These are phyloP conservation scores for Opisthograptis luteolata DNA, from an alignment of 2,888 invertebrate species.

Conservation along the genomic window DNA sequence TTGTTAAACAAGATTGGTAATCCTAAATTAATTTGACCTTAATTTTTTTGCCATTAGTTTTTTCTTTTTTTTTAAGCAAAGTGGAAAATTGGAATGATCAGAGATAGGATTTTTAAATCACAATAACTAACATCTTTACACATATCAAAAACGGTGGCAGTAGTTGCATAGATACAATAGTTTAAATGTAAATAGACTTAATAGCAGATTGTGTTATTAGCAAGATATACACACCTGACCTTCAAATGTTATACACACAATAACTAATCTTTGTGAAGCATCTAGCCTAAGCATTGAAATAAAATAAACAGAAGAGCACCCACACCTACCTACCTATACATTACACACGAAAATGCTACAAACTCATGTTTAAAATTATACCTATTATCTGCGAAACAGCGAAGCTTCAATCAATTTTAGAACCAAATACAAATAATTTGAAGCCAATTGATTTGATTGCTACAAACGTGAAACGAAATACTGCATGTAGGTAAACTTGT, in stretches of 20 bases:
- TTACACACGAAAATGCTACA: slow-evolving; percentile 7
- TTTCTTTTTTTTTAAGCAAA: too few relatives aligned
- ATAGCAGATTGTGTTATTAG: slow-evolving; percentile 26
- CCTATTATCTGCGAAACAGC: too few relatives aligned
- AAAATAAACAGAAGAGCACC: slow-evolving; percentile 26
- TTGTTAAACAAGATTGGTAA: too few relatives aligned
- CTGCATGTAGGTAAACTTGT: too few relatives aligned
- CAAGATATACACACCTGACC: slow-evolving; percentile 30
- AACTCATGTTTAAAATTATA: too few relatives aligned
- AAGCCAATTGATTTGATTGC: too few relatives aligned
- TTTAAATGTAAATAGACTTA: slow-evolving; percentile 21
- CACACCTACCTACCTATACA: slow-evolving; percentile 6
- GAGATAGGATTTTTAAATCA: not conserved
- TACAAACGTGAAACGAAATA: too few relatives aligned
- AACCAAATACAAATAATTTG: too few relatives aligned
- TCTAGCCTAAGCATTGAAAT: slow-evolving; percentile 34
- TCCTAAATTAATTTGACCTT: not conserved
- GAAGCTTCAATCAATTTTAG: too few relatives aligned
- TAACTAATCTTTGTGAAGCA: slow-evolving; percentile 35
- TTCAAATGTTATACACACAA: slow-evolving; percentile 36
- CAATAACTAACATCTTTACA: not conserved
- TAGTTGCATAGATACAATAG: slow-evolving; percentile 11
- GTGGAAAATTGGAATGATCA: too few relatives aligned
- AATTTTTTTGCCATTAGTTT: too few relatives aligned
- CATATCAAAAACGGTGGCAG: not conserved